Evolutionary conservation across 2,888 invertebrate genomes (phyloP).

Genomic region (Steromphala cineraria): DNA sequence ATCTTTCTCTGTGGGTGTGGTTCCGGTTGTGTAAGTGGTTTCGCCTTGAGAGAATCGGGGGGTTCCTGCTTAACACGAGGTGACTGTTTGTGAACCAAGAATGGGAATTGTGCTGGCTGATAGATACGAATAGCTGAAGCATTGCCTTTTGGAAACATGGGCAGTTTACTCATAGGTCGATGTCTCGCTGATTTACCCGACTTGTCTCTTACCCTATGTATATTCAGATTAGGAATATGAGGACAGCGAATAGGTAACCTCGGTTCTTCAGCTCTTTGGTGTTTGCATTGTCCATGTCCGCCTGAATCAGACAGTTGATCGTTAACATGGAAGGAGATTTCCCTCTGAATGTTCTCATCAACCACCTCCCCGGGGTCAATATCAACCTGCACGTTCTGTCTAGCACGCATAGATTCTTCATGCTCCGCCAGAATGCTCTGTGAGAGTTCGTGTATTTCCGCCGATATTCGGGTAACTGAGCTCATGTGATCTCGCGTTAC

Average conservation of each 20-base stretch:
- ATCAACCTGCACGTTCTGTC: neutral
- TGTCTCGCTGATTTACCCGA: neutral
- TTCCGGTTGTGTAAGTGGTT: neutral
- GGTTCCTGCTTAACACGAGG: neutral
- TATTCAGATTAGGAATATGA: neutral
- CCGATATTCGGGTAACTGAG: neutral
- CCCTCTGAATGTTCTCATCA: neutral
- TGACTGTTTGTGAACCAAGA: neutral
- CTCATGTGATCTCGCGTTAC: neutral
- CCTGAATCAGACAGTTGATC: too few species aligned
- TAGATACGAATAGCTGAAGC: neutral
- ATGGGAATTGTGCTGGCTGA: neutral
- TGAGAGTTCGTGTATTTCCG: slow-evolving; percentile 1
- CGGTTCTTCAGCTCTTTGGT: too few species aligned
- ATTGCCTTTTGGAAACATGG: neutral
- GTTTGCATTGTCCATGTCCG: too few species aligned
- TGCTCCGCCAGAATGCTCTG: slow-evolving; percentile 12
- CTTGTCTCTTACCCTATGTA: neutral
- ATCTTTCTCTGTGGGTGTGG: neutral
- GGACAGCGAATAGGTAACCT: neutral
- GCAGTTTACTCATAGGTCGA: neutral
- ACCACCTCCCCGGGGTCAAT: neutral
- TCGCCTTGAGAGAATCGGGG: neutral
- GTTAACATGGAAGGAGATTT: neutral
- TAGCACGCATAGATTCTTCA: neutral